A percentile compares a stretch with the other conserved stretches of the same genome.
These are phyloP conservation scores for Calcarius lapponicus DNA, from an alignment of 2,797 vertebrate genomes.

Conservation along the genomic window DNA sequence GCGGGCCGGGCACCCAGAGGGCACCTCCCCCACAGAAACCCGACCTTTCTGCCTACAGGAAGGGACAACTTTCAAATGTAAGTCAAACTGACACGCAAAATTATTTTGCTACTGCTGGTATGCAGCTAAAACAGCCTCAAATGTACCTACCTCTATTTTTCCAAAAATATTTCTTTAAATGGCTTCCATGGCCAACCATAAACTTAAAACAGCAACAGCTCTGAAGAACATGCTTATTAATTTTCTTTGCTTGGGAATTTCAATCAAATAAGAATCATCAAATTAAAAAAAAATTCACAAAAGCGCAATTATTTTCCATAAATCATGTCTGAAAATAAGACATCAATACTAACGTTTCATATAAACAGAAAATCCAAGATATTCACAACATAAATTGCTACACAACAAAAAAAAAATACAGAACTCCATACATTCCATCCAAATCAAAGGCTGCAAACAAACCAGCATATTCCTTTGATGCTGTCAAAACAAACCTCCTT, in stretches of 20 bases:
- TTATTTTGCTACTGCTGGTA: background rate
- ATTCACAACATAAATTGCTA: conserved; percentile 13
- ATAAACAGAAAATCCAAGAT: conserved; percentile 29
- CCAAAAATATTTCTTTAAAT: background rate
- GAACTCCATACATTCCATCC: conserved; percentile 13
- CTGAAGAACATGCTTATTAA: background rate
- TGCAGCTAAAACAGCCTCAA: background rate
- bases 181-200: background rate
- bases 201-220: background rate
- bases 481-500: conserved; percentile 60
- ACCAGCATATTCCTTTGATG: conserved; percentile 52
- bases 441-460: conserved; percentile 65
- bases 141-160: background rate
- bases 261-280: background rate
- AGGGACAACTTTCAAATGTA: background rate
- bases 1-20: background rate
- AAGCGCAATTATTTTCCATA: background rate
- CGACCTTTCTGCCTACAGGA: background rate
- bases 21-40: background rate
- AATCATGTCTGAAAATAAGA: conserved; percentile 1
- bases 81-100: background rate
- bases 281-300: background rate
- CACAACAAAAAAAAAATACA: background rate
- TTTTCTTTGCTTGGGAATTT: background rate
- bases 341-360: background rate